Base-by-base conservation (phyloP, 2,113 vertebrate genomes). In the Hucho hucho region DNA sequence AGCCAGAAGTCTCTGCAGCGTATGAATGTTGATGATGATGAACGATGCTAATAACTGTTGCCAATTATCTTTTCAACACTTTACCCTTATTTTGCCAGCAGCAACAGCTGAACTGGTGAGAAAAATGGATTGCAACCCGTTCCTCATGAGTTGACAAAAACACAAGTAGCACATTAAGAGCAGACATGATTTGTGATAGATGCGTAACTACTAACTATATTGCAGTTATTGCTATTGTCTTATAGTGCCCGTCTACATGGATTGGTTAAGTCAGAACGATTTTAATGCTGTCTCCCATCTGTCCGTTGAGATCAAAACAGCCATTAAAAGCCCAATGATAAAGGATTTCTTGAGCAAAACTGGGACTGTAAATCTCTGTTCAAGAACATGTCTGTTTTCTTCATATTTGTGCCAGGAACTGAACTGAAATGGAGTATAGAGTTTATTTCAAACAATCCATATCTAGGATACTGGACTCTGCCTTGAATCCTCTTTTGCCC, bases 351-450 rank as follows among this genome's bases (percentile, higher is more conserved):
- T 76, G 80, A 81, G 84, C 86, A 73, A 85, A 88, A 85, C 65
- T 73, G 80, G 70, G 83, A 80, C 78, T 78, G 78, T 87, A 87
- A 86, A 86, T 76, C 87, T 86, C 79, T 78, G 89, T 87, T 89
- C 76, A 90, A 83, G 89, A 89, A 83, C 82, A 83, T 79, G 76
- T 87, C 87, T 85, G 80, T 94, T 94, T 92, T 89, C 84, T 91
- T 90, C 83, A 81, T 75, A 78, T 87, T 89, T 87, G 89, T 93
- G 91, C 92, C 89, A 94, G 91, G 89, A 94, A 87, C 87, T 87
- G 87, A 91, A 91, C 81, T 80, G 86, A 86, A 91, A 91, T 92
- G 81, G 92, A 90, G 92, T 89, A 32, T 20, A 92, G 89, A 89
- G 83, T 82, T 0, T 32, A 87, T 85, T 26, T 0, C 79, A 89